These are phyloP conservation scores for Achlya flavicornis DNA, from an alignment of 2,888 invertebrate genomes.

Conservation along the genomic window DNA sequence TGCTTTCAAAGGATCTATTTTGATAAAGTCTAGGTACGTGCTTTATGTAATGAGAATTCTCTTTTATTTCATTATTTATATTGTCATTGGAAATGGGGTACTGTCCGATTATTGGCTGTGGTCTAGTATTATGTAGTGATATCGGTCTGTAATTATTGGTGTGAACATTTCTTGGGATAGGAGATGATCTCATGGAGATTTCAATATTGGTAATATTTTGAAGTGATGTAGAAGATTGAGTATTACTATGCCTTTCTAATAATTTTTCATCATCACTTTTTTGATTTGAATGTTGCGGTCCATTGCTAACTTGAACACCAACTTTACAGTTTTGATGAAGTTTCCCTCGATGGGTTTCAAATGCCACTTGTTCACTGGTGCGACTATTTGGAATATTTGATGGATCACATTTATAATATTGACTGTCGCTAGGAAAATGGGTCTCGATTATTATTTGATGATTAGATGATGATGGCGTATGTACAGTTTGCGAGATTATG, in stretches of 20 bases:
- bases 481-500: constrained; percentile 76
- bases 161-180: constrained; percentile 55
- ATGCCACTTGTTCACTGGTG: constrained; percentile 39
- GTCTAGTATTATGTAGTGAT: constrained; percentile 69
- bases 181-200: constrained; percentile 71
- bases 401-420: constrained; percentile 47
- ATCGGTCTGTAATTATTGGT: constrained; percentile 75
- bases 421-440: constrained; percentile 72
- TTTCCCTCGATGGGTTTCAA: constrained; percentile 46
- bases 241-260: constrained; percentile 67
- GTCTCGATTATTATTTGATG: constrained; percentile 77
- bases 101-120: constrained; percentile 52
- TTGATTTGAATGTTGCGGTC: constrained; percentile 62
- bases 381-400: constrained; percentile 46
- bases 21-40: constrained; percentile 74
- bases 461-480: constrained; percentile 68
- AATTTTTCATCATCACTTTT: constrained; percentile 82
- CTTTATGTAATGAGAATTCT: constrained; percentile 75
- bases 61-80: constrained; percentile 70
- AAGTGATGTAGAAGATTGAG: constrained; percentile 68
- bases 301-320: constrained; percentile 64
- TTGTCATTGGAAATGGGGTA: constrained; percentile 64
- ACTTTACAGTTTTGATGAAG: constrained; percentile 62
- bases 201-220: constrained; percentile 81
- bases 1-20: constrained; percentile 78